These are phyloP conservation scores for Bemisia tabaci DNA, from an alignment of 1,140 invertebrate genomes.

Conservation along the genomic window DNA sequence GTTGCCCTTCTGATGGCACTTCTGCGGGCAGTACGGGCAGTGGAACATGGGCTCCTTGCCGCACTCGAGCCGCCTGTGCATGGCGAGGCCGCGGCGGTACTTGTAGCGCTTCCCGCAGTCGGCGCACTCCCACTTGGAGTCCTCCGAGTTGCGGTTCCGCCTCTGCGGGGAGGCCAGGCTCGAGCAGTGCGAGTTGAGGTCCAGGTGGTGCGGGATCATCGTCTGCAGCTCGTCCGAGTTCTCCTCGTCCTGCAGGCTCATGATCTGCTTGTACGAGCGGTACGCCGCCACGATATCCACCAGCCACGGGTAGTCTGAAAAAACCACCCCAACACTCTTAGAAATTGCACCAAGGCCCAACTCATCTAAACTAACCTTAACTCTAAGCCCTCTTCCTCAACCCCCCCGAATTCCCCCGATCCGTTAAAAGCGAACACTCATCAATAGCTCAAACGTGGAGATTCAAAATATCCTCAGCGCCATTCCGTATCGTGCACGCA, in stretches of 20 bases:
- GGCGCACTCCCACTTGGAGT: conserved; percentile 19
- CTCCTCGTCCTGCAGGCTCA: conserved; percentile 8
- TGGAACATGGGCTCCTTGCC: conserved; percentile 21
- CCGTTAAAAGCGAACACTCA: too few relatives aligned
- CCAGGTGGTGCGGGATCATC: conserved; percentile 15
- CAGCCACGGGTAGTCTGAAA: not conserved
- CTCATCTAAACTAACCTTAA: too few relatives aligned
- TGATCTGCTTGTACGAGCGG: not conserved
- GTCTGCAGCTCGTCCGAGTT: conserved; percentile 10
- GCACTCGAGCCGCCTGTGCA: conserved; percentile 20
- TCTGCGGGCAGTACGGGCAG: conserved; percentile 21
- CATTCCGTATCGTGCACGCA: too few relatives aligned
- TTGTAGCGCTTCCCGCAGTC: conserved; percentile 21
- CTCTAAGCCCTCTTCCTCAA: too few relatives aligned
- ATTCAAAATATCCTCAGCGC: too few relatives aligned
- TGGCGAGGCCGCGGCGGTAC: conserved; percentile 19
- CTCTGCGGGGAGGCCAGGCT: conserved; percentile 2
- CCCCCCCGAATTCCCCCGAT: too few relatives aligned
- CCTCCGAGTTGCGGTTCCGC: conserved; percentile 13
- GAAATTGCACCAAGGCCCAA: too few relatives aligned
- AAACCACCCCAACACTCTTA: too few relatives aligned
- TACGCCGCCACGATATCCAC: not conserved
- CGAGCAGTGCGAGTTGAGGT: conserved; percentile 10
- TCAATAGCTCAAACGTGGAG: too few relatives aligned
- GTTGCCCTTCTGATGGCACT: conserved; percentile 21